Evolutionary conservation across 2,888 invertebrate genomes (phyloP).

Genomic region (Drosophila pullipes): DNA sequence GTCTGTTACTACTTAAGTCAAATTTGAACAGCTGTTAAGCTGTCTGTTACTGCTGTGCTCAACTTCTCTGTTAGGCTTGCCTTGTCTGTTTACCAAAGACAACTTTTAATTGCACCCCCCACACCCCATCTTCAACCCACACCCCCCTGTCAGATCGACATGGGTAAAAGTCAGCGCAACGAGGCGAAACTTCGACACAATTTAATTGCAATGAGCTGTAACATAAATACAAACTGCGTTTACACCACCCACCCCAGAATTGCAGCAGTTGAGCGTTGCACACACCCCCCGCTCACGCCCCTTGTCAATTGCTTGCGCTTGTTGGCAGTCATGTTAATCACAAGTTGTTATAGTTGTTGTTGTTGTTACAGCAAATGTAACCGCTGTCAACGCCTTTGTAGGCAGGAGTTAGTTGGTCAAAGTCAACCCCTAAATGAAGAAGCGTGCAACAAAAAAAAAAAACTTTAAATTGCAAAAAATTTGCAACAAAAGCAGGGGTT

Average conservation of each 20-base stretch:
- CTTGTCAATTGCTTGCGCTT: constrained; percentile 21
- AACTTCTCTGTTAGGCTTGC: neutral
- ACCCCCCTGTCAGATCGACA: neutral
- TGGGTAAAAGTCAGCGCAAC: constrained; percentile 25
- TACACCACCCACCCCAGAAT: constrained; percentile 24
- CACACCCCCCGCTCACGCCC: neutral
- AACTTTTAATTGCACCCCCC: constrained; percentile 1
- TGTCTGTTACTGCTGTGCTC: neutral
- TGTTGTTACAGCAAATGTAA: constrained; percentile 26
- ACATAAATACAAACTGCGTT: constrained; percentile 47
- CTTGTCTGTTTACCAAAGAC: neutral
- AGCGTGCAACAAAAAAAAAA: constrained; percentile 5
- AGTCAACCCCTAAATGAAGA: constrained; percentile 60
- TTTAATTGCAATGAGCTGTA: constrained; percentile 62
- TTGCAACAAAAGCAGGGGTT: neutral
- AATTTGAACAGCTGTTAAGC: neutral
- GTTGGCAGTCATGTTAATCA: constrained; percentile 68
- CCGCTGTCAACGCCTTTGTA: constrained; percentile 72
- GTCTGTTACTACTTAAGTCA: neutral
- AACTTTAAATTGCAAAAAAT: constrained; percentile 43
- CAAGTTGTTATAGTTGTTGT: constrained; percentile 32
- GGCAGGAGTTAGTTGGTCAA: constrained; percentile 28
- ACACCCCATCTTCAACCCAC: neutral
- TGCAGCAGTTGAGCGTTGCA: constrained; percentile 4
- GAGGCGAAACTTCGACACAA: constrained; percentile 32